Base-by-base conservation (phyloP, 2,797 vertebrate genomes). In the Leptodactylus fallax region DNA sequence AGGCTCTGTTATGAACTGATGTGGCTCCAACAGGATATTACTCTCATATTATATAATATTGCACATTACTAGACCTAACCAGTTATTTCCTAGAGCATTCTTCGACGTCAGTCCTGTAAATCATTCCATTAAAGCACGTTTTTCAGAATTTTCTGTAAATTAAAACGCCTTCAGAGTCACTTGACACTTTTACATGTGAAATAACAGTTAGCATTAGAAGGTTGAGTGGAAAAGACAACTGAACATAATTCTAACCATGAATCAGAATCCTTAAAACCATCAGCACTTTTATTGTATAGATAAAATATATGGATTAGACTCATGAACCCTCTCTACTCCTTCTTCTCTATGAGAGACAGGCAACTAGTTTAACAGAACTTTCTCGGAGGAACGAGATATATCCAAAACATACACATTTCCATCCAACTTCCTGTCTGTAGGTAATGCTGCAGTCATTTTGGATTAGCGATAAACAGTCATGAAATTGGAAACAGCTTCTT, bases 401-500 rank as follows among this genome's bases (percentile, higher is more conserved):
- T 94, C 93, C 93, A 94, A 94, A 94, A 87, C 92, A 94, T 77
- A 93, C 93, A 94, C 92, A 92, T 85, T 88, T 90, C 86, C 84
- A 90, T 94, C 93, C 93, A 93, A 92, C 90, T 94, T 95, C 93
- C 93, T 94, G 93, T 93, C 92, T 93, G 90, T 92, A 95, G 94
- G 93, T 94, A 95, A 93, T 90, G 89, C 92, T 95, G 90, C 91
- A 94, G 93, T 94, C 95, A 91, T 94, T 94, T 93, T 90, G 93
- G 93, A 94, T 96, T 94, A 95, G 92, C 90, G 93, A 94, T 95
- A 94, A 94, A 95, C 21, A 88, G 89, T 95, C 91, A 7, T 92
- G 91, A 95, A 94, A 95, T 95, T 95, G 92, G 93, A 95, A 95
- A 94, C 94, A 95, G 94, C 72, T 92, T 94, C 91, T 90, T 92